Percentiles rank a stretch among this genome's conserved stretches.
These are phyloP conservation scores for Chymomyza procnemis DNA, from an alignment of 2,888 invertebrate genomes.

Conservation along the genomic window DNA sequence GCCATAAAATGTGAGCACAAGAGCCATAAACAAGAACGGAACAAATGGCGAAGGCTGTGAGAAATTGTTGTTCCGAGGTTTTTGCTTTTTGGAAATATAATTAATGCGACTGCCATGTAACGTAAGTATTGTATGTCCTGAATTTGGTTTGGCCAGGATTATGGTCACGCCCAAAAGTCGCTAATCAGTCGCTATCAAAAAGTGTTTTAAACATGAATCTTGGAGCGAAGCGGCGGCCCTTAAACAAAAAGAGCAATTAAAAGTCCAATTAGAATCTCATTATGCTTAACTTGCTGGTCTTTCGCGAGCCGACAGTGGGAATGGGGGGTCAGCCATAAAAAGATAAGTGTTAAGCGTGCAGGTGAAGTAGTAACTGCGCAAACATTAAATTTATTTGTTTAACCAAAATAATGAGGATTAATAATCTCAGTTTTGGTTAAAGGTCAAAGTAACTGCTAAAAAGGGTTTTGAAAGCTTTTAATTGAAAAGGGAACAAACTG, in stretches of 20 bases:
- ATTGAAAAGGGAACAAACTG: not conserved
- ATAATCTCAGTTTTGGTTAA: not conserved
- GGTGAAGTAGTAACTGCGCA: conserved; percentile 10
- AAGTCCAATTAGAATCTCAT: conserved; percentile 62
- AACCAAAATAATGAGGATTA: not conserved
- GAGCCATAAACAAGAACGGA: conserved; percentile 45
- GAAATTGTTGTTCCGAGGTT: conserved; percentile 26
- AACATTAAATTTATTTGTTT: conserved; percentile 8
- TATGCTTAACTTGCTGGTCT: conserved; percentile 23
- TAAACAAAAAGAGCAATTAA: conserved; percentile 48
- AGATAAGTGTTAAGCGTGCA: conserved; percentile 42
- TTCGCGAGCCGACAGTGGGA: not conserved
- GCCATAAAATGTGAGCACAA: conserved; percentile 55
- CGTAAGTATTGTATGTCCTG: conserved; percentile 29
- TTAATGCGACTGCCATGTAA: conserved; percentile 49
- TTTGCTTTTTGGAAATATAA: conserved; percentile 53
- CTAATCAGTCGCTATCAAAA: conserved; percentile 49
- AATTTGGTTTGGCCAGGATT: not conserved
- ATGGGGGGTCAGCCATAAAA: conserved; percentile 40
- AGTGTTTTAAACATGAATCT: conserved; percentile 38
- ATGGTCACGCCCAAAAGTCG: conserved; percentile 15
- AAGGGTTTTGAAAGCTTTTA: not conserved
- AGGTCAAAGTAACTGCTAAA: not conserved
- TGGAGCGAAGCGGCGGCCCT: not conserved
- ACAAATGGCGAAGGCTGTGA: conserved; percentile 2